phyloP scores from a whole-genome alignment of 1,140 invertebrate genomes.

The Berghia stephanieae region DNA sequence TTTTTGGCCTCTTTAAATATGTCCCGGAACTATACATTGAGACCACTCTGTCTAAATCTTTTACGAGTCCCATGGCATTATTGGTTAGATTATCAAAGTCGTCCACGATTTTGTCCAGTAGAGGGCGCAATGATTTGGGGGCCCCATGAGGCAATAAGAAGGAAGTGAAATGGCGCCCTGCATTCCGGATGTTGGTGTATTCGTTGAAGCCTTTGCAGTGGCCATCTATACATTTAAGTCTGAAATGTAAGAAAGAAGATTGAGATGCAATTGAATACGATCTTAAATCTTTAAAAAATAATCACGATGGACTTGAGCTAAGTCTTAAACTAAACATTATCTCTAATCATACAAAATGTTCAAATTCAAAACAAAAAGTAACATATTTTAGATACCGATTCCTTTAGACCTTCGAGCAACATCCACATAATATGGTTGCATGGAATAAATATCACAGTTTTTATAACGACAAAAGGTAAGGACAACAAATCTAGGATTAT shows the following conservation, averaged over 20 bases:
- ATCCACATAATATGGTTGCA: no score
- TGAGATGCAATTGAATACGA: no score
- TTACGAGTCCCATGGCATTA: slow-evolving; percentile 54
- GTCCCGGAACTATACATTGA: slow-evolving; percentile 56
- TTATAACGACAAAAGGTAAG: no score
- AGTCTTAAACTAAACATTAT: no score
- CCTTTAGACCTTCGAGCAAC: no score
- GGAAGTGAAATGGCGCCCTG: slow-evolving; percentile 66
- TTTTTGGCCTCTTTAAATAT: slow-evolving; percentile 55
- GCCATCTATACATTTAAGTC: slow-evolving; percentile 54
- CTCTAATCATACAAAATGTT: no score
- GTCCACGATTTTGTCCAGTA: slow-evolving; percentile 56
- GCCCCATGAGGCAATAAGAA: slow-evolving; percentile 67
- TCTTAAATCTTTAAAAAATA: no score
- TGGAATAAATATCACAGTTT: no score
- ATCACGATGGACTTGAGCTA: no score
- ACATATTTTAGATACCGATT: no score
- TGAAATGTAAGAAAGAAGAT: slow-evolving; percentile 34
- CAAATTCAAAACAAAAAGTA: no score
- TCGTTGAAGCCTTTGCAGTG: slow-evolving; percentile 67
- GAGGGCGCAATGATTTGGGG: slow-evolving; percentile 52
- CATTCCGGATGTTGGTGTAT: slow-evolving; percentile 67
- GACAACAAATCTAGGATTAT: no score
- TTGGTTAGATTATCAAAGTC: slow-evolving; percentile 55
- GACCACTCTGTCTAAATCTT: slow-evolving; percentile 55